Base-by-base conservation (phyloP, 1,140 invertebrate genomes). In the Pseudobourletiella spinata region DNA sequence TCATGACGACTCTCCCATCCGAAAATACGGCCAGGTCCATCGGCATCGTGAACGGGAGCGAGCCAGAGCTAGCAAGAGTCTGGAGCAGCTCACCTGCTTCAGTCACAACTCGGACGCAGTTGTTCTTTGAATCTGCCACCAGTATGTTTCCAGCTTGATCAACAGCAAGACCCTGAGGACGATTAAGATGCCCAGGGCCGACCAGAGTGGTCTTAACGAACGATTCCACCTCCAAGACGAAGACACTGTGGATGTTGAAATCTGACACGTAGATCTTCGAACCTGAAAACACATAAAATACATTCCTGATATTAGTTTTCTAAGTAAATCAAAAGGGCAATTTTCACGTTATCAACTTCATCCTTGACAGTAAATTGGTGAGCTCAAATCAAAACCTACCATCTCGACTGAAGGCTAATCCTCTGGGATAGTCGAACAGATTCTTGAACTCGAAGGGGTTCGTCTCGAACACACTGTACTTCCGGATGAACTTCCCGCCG, bases 161-260 rank as follows among this genome's bases (percentile, higher is more conserved):
- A 44, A 89, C 84, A 51, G 85, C 83, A 15, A 96, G 80, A 16
- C 93, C 93, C 69, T 95, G 92, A 0, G 93, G 93, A 35, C 92
- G 82, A 67, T 86, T 80, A 68, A 96, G 88, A 72, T 89, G 84
- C 43, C 86, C 86, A 39, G 81, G 39, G 3, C 24, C 2, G 11
- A 32, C 3, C 0, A 65, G 20, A 18, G 26, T 50, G 1, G 1
- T 42, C 3, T 24, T 43, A 0, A 1, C 15, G 1, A 28, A 30
- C 1, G 51, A 54, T 3, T 63, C 58, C 1, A 44, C 2, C 66
- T 89, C 83, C 32, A 95, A 84, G 52, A 88, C 80, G 24, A 95
- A 76, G 24, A 96, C 73, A 11, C 88, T 83, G 76, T 97, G 92
- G 74, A 94, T 93, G 74, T 97, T 95, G 76, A 97, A 97, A 75